Evolutionary conservation across 2,888 invertebrate genomes (phyloP), one percentile per base, ranked within the genome.

Genomic region (Xylophagus ater): DNA sequence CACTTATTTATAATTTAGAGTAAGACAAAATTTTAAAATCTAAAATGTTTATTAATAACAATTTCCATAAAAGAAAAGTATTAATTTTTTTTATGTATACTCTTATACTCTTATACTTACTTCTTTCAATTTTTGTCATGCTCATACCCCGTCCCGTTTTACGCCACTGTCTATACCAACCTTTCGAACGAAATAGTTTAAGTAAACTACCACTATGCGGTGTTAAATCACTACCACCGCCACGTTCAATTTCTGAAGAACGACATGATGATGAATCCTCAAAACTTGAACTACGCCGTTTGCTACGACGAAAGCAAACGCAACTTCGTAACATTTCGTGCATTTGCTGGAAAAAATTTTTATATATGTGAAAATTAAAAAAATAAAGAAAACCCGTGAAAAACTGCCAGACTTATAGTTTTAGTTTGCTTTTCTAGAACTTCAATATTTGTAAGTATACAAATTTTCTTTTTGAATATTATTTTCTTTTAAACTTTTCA

Each of bases 51-150:
- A 23, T 18, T 13, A 29, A 37, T 14, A 37, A n/a, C 12, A 37
- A 37, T 21, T 29, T 14, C 18, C 15, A 25, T 25, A 15, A 8
- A 26, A 26, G 10, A n/a, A n/a, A n/a, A n/a, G n/a, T n/a, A n/a
- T n/a, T n/a, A n/a, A n/a, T n/a, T n/a, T n/a, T n/a, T n/a, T n/a
- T n/a, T n/a, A n/a, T n/a, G n/a, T n/a, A n/a, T n/a, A n/a, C n/a
- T 19, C 9, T 19, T 13, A 14, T 18, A 6, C 9, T 31, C 20
- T 40, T 17, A 4, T 51, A 72, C 76, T 78, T 62, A 82, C 82
- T 80, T 69, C 80, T 72, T 65, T 81, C 81, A 41, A 80, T 75
- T 60, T 79, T 80, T 15, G 80, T 78, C 78, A 81, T 81, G 65
- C 78, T 79, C 60, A 78, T 73, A 43, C 57, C 59, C 48, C 79